phyloP scores from a whole-genome alignment of 1,140 invertebrate genomes.

The Bombus picipes region DNA sequence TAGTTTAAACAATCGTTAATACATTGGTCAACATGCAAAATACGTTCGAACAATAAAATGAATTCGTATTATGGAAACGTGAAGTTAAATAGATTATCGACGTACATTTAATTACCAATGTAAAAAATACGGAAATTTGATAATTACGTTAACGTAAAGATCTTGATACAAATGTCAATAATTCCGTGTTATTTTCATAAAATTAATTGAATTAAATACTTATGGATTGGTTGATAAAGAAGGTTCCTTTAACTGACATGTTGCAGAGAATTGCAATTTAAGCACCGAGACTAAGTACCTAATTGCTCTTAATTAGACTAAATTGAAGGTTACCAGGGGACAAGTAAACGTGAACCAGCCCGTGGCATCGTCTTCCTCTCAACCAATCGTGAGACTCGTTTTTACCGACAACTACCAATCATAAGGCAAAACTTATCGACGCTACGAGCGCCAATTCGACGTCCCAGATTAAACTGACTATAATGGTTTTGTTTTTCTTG shows the following conservation, averaged over 20 bases:
- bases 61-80: neutral
- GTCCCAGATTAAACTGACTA: conserved; percentile 66
- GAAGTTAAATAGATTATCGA: neutral
- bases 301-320: conserved; percentile 73
- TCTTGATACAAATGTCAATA: neutral
- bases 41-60: neutral
- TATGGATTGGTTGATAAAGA: conserved; percentile 36
- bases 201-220: neutral
- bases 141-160: neutral
- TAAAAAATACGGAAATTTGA: neutral
- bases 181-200: neutral
- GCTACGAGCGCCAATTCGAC: conserved; percentile 61
- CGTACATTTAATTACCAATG: neutral
- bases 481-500: conserved; percentile 73
- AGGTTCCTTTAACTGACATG: conserved; percentile 28
- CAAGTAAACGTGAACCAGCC: conserved; percentile 56
- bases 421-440: conserved; percentile 45
- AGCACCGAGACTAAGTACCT: conserved; percentile 26
- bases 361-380: conserved; percentile 29
- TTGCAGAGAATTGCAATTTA: neutral
- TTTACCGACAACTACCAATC: conserved; percentile 70
- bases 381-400: conserved; percentile 56
- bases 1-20: neutral
- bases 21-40: neutral
- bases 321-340: conserved; percentile 70